A percentile compares a stretch with the other conserved stretches of the same genome.
phyloP scores from a whole-genome alignment of 1,140 invertebrate species.

The Scaptomyza hsui region DNA sequence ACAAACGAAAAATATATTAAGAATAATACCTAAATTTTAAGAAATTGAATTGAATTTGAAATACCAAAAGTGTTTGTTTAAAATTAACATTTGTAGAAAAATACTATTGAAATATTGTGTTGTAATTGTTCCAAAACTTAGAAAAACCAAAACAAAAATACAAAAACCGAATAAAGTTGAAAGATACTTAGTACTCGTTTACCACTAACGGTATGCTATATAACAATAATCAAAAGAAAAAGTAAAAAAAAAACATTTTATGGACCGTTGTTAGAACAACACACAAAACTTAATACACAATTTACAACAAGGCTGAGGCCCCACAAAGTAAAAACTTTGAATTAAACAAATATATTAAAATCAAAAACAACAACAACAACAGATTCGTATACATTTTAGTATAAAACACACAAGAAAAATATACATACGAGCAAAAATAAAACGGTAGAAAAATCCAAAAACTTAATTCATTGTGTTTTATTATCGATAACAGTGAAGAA shows the following conservation, averaged over 20 bases:
- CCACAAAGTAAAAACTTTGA: constrained; percentile 10
- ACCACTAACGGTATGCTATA: constrained; percentile 19
- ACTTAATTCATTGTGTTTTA: background rate
- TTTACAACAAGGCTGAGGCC: constrained; percentile 30
- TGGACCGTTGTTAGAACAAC: constrained; percentile 33
- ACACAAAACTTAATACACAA: constrained; percentile 30
- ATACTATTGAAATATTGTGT: constrained; percentile 47
- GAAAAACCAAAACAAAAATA: constrained; percentile 43
- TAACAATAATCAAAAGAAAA: constrained; percentile 48
- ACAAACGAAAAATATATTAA: constrained; percentile 10
- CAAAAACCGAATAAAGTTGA: constrained; percentile 52
- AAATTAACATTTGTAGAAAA: constrained; percentile 35
- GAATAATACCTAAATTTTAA: constrained; percentile 14
- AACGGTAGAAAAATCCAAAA: constrained; percentile 37
- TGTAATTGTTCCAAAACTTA: constrained; percentile 60
- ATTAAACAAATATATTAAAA: constrained; percentile 13
- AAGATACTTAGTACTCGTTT: constrained; percentile 42
- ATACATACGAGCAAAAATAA: constrained; percentile 48
- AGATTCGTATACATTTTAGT: constrained; percentile 49
- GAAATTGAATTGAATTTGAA: constrained; percentile 15
- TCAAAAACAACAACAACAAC: constrained; percentile 1
- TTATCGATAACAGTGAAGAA: background rate
- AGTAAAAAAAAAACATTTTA: constrained; percentile 22
- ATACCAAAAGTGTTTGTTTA: constrained; percentile 23
- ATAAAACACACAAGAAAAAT: constrained; percentile 34